A percentile compares a stretch with the other conserved stretches of the same genome.
These are phyloP conservation scores for Siniperca obscura DNA, from an alignment of 2,797 vertebrate genomes.

Conservation along the genomic window DNA sequence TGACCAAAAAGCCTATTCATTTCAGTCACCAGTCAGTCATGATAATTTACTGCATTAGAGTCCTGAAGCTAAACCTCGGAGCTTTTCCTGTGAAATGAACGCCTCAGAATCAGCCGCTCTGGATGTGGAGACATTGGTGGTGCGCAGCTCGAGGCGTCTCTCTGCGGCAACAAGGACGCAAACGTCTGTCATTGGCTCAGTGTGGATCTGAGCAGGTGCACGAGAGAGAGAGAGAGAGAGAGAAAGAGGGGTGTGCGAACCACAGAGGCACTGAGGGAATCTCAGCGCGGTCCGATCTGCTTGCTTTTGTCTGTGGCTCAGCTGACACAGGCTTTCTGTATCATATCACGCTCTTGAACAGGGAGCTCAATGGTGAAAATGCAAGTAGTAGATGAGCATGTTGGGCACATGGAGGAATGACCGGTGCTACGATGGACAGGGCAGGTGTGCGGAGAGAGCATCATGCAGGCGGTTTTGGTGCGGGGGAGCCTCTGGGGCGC, in stretches of 20 bases:
- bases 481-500: not conserved
- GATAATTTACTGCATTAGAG: not conserved
- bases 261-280: constrained; percentile 2
- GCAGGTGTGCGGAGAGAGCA: not conserved
- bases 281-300: constrained; percentile 2
- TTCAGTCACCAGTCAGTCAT: not conserved
- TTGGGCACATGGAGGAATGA: constrained; percentile 16
- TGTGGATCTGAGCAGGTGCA: constrained; percentile 64
- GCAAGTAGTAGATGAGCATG: not conserved
- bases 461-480: constrained; percentile 20
- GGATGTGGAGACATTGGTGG: constrained; percentile 13
- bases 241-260: not conserved
- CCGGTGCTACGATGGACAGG: constrained; percentile 36
- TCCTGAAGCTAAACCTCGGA: not conserved
- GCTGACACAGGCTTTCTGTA: not conserved
- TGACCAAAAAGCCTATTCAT: not conserved
- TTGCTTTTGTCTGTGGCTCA: not conserved
- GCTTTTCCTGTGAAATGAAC: not conserved
- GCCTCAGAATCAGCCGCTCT: not conserved
- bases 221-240: not conserved
- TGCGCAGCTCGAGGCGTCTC: constrained; percentile 37
- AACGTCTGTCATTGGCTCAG: constrained; percentile 46
- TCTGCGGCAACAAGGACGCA: constrained; percentile 57
- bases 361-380: not conserved
- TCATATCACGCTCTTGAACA: not conserved